These are phyloP conservation scores for Enteromius thamalakanensis DNA, from an alignment of 2,797 vertebrate genomes.

Conservation along the genomic window DNA sequence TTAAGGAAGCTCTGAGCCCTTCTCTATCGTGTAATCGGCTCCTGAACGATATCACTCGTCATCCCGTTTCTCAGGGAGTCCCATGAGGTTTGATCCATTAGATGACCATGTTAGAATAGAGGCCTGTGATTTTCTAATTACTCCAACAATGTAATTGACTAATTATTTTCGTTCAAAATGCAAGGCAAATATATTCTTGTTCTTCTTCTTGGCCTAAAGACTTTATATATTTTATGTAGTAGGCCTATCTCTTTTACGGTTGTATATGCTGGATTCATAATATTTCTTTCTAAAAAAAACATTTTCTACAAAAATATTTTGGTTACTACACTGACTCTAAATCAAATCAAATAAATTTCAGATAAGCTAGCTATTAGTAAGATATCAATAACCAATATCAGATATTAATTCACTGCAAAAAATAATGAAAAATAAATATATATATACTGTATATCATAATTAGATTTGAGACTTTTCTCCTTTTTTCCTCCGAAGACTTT, in stretches of 20 bases:
- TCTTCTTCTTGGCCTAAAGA: neutral
- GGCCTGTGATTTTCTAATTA: neutral
- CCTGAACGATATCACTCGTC: neutral
- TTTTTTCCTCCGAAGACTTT: neutral
- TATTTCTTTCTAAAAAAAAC: neutral
- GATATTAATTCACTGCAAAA: neutral
- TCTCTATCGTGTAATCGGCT: conserved; percentile 12
- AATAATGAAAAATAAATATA: neutral
- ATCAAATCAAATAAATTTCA: neutral
- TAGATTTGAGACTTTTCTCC: neutral
- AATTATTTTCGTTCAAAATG: neutral
- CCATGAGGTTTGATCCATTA: neutral
- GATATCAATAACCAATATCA: neutral
- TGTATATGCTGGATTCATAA: neutral
- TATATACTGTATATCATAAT: too few relatives aligned
- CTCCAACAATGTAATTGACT: neutral
- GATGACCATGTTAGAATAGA: neutral
- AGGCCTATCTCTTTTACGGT: neutral
- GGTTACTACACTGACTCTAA: neutral
- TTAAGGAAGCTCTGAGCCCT: neutral
- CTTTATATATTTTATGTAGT: too few relatives aligned
- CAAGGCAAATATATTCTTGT: neutral
- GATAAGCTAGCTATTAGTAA: neutral
- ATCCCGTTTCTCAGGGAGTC: neutral
- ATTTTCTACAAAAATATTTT: neutral